Evolutionary conservation across 37 sponge, comb jelly and placozoan species (phyloP).

Genomic region (Theonella swinhoei): DNA sequence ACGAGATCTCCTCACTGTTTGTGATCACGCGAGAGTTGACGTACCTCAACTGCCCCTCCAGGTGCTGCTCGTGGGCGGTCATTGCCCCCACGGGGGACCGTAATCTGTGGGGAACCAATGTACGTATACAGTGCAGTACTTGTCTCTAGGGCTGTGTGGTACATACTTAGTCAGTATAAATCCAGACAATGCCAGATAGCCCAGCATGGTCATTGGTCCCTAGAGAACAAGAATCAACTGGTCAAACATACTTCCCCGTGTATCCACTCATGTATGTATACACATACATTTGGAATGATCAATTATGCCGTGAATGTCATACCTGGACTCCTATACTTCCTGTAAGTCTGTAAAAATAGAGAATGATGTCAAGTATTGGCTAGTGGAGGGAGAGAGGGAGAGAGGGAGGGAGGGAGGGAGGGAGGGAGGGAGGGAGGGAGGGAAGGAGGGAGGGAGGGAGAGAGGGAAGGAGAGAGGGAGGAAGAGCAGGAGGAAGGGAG

Average conservation of each 20-base stretch:
- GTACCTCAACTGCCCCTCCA: constrained; percentile 89
- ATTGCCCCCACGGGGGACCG: constrained; percentile 84
- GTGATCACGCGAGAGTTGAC: constrained; percentile 93
- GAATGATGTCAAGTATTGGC: constrained; percentile 64
- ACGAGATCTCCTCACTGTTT: constrained; percentile 95
- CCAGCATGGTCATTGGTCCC: constrained; percentile 82
- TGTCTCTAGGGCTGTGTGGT: background rate
- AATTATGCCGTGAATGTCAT: no score
- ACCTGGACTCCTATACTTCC: constrained; percentile 34
- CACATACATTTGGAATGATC: background rate
- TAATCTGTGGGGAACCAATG: constrained; percentile 41
- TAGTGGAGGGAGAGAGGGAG: background rate
- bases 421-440: background rate
- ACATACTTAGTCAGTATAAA: constrained; percentile 77
- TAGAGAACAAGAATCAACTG: constrained; percentile 7
- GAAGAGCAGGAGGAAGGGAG: no score
- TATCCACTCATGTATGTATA: background rate
- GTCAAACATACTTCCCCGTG: no score
- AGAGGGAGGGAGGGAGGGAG: background rate
- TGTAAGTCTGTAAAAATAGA: constrained; percentile 62
- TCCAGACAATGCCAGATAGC: constrained; percentile 82
- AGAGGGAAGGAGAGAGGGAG: background rate
- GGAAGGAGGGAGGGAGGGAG: background rate
- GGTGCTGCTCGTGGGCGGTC: constrained; percentile 90
- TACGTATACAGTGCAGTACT: background rate